A percentile compares a stretch with the other conserved stretches of the same genome.
These are phyloP conservation scores for Pocillopora meandrina DNA, from an alignment of 92 coral and sea anemone species.

Conservation along the genomic window DNA sequence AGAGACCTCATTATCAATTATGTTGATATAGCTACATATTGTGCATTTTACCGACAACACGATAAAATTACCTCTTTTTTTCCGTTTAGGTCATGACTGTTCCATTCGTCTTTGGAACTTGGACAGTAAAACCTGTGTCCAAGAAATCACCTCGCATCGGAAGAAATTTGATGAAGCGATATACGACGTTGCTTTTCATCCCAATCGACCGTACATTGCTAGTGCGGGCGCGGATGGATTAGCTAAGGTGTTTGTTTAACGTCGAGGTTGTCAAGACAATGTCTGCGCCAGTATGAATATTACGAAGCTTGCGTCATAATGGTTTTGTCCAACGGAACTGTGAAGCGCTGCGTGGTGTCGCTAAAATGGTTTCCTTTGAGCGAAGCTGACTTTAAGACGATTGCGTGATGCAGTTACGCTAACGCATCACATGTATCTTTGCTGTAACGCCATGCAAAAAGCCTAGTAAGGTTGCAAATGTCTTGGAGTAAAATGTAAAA, in stretches of 20 bases:
- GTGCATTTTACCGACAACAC: not conserved
- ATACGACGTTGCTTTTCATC: constrained; percentile 97
- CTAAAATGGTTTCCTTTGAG: constrained; percentile 13
- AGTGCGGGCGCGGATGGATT: constrained; percentile 99
- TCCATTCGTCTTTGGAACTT: constrained; percentile 98
- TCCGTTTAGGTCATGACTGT: constrained; percentile 89
- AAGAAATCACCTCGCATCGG: constrained; percentile 98
- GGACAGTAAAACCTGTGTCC: constrained; percentile 96
- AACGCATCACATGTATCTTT: too few relatives aligned
- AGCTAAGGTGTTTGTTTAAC: constrained; percentile 94
- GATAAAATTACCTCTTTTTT: not conserved
- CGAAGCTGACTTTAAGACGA: not conserved
- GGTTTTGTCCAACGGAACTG: not conserved
- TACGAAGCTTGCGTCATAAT: constrained; percentile 1
- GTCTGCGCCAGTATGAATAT: not conserved
- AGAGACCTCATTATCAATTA: too few relatives aligned
- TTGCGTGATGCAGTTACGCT: not conserved
- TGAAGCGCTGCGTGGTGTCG: constrained; percentile 3
- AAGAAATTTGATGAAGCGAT: constrained; percentile 98
- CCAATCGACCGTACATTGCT: constrained; percentile 92
- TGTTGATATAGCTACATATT: too few relatives aligned
- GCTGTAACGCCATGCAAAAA: constrained; percentile 7
- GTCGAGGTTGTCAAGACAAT: not conserved
- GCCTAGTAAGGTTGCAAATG: not conserved
- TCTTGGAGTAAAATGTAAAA: constrained; percentile 10